phyloP scores from a whole-genome alignment of 1,140 invertebrate genomes.

The Batillaria attramentaria region DNA sequence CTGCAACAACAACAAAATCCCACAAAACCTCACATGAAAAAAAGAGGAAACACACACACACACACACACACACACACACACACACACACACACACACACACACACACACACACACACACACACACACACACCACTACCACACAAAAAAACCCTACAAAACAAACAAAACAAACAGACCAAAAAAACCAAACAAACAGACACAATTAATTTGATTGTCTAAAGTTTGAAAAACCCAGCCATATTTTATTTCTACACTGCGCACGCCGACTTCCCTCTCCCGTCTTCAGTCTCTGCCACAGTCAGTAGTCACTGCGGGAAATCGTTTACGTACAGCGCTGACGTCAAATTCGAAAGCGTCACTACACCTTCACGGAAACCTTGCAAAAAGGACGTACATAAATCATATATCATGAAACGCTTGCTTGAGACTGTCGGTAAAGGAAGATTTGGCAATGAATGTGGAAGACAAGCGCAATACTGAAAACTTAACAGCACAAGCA shows the following conservation, averaged over 20 bases:
- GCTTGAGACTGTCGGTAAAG: no score
- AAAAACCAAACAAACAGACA: not conserved
- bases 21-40: no score
- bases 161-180: not conserved
- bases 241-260: not conserved
- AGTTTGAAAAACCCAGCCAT: not conserved
- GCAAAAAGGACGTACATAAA: no score
- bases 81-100: constrained; percentile 17
- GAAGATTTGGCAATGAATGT: no score
- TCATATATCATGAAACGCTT: no score
- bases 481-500: no score
- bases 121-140: not conserved
- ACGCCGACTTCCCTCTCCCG: not conserved
- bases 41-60: constrained; percentile 8
- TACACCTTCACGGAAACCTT: no score
- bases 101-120: constrained; percentile 1
- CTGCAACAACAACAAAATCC: no score
- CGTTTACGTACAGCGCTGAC: not conserved
- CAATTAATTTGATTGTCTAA: not conserved
- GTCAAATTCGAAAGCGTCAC: no score
- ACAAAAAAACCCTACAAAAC: not conserved
- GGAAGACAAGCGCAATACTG: no score
- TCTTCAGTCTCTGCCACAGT: not conserved
- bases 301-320: not conserved
- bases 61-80: constrained; percentile 12